phyloP scores from a whole-genome alignment of 2,113 vertebrate species.

The Trachemys scripta region DNA sequence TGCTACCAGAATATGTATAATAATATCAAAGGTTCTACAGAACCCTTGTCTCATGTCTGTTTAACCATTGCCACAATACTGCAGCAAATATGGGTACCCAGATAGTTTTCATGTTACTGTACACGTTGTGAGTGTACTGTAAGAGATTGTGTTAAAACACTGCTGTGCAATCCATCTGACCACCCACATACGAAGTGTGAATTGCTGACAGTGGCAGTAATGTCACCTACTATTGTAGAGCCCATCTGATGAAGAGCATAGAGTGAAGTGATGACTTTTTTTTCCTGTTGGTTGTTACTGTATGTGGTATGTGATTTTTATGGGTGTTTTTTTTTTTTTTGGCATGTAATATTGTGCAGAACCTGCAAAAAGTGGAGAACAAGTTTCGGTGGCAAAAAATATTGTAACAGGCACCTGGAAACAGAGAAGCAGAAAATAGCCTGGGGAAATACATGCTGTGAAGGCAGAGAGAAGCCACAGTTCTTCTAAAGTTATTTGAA shows the following conservation, averaged over 20 bases:
- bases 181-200: neutral
- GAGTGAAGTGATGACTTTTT: neutral
- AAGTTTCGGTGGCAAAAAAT: neutral
- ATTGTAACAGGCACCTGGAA: neutral
- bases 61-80: neutral
- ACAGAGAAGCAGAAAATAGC: neutral
- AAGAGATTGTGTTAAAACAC: neutral
- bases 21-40: neutral
- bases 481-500: neutral
- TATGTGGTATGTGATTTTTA: neutral
- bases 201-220: neutral
- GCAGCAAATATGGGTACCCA: rapidly evolving
- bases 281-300: neutral
- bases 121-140: no score
- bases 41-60: neutral
- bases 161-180: neutral
- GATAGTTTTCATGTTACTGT: neutral
- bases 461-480: neutral
- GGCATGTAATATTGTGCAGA: neutral
- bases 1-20: neutral
- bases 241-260: neutral
- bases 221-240: neutral
- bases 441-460: neutral
- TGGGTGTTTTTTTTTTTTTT: neutral
- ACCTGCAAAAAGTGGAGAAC: neutral